Base-by-base conservation (phyloP, 2,797 vertebrate species). In the Oryzias sinensis region DNA sequence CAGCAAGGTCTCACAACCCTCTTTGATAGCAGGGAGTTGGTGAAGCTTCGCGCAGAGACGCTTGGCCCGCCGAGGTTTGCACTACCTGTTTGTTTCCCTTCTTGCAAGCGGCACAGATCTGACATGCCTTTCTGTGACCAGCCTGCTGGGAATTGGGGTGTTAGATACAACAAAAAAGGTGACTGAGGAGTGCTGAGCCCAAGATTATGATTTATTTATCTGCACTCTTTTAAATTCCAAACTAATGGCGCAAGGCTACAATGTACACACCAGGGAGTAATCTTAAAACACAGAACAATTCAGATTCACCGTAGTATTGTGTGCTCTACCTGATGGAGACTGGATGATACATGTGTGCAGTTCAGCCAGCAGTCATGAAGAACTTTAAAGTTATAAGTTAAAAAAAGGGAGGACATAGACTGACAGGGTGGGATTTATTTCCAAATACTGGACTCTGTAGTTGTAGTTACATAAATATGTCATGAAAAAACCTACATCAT, bases 131-230 rank as follows among this genome's bases (percentile, higher is more conserved):
- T 70, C 86, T 80, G 61, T 75, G 83, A 80, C 76, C 74, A 59
- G 71, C 77, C 83, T 76, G 74, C 41, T 0, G 80, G 90, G 91
- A 89, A 81, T 82, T 52, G 59, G 65, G 87, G 86, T 76, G 85
- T 88, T 83, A 85, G 90, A 87, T 90, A 89, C 87, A 93, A 92
- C 87, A 90, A 87, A 90, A 89, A 90, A 93, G 90, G 87, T 91
- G 91, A 91, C 85, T 70, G 86, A 92, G 79, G 89, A 89, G 87
- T 92, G 87, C 88, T 71, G 77, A 72, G 89, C 93, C 93, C 81
- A 80, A 87, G 89, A 92, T 91, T 88, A 90, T 95, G 93, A 95
- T 94, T 94, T 95, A 96, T 94, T 93, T 94, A 93, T 92, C 87
- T 81, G 71, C 82, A 68, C 86, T 91, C 84, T 80, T 91, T 84